Percentiles rank a stretch among this genome's conserved stretches.
Conservation (phyloP, 2,888 invertebrate species). For the Ferrisia virgata region DNA sequence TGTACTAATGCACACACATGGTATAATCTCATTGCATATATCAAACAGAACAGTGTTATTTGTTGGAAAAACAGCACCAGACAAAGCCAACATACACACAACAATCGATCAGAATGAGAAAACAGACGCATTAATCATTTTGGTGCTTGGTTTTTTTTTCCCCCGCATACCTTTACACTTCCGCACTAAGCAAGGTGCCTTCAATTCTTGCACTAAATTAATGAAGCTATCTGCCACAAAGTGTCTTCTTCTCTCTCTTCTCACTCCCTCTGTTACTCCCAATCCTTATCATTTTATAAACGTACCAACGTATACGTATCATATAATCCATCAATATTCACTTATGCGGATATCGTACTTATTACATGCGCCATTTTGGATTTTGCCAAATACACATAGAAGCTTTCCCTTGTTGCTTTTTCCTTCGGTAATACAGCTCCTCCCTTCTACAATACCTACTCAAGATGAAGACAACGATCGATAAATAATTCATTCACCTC, state of each 20-base stretch:
- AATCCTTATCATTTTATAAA: background rate
- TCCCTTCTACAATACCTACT: background rate
- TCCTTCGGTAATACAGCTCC: no score
- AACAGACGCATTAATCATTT: background rate
- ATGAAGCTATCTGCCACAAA: background rate
- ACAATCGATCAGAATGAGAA: background rate
- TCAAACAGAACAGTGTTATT: no score
- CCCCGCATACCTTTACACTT: background rate
- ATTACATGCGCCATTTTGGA: background rate
- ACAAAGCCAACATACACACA: background rate
- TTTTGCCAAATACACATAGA: background rate
- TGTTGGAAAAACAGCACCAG: background rate
- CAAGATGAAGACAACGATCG: no score
- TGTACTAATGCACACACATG: background rate
- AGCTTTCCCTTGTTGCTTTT: no score
- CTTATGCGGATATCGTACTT: no score
- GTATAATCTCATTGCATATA: background rate
- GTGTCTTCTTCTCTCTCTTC: background rate
- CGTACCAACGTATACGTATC: background rate
- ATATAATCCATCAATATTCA: background rate
- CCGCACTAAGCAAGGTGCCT: background rate
- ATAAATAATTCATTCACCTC: no score
- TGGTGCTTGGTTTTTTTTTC: background rate
- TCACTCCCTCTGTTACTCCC: background rate
- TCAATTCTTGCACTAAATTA: background rate